These are phyloP conservation scores for Caerostris darwini DNA, from an alignment of 1,140 invertebrate species.

Conservation along the genomic window DNA sequence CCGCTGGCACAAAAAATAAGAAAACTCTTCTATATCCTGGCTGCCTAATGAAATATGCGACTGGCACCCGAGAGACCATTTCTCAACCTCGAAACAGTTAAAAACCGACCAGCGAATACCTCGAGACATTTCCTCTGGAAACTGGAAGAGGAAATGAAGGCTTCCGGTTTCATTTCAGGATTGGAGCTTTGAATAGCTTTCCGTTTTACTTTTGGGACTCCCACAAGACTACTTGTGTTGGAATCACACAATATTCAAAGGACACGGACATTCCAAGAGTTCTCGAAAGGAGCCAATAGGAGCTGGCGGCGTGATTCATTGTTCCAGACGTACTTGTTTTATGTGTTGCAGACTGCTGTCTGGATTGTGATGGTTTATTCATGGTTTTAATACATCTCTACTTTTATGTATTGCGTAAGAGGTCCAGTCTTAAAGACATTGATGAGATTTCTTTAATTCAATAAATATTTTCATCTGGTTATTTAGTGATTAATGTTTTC, in stretches of 20 bases:
- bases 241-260: background rate
- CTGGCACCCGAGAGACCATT: background rate
- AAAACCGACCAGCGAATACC: background rate
- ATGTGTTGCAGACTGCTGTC: background rate
- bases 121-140: background rate
- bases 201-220: background rate
- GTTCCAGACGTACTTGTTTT: background rate
- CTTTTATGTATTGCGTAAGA: too few relatives aligned
- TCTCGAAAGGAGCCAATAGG: background rate
- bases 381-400: background rate
- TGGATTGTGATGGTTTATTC: background rate
- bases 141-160: background rate
- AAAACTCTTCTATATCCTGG: background rate
- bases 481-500: too few relatives aligned
- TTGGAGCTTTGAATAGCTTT: slow-evolving; percentile 6
- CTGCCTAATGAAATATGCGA: background rate
- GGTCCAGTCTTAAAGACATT: too few relatives aligned
- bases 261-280: background rate
- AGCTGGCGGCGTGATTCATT: background rate
- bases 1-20: background rate
- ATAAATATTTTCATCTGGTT: too few relatives aligned
- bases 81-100: slow-evolving; percentile 8
- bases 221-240: background rate
- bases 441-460: too few relatives aligned
- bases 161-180: background rate